Base-by-base conservation (phyloP, 2,113 vertebrate genomes). In the Cricetomys ansorgei region DNA sequence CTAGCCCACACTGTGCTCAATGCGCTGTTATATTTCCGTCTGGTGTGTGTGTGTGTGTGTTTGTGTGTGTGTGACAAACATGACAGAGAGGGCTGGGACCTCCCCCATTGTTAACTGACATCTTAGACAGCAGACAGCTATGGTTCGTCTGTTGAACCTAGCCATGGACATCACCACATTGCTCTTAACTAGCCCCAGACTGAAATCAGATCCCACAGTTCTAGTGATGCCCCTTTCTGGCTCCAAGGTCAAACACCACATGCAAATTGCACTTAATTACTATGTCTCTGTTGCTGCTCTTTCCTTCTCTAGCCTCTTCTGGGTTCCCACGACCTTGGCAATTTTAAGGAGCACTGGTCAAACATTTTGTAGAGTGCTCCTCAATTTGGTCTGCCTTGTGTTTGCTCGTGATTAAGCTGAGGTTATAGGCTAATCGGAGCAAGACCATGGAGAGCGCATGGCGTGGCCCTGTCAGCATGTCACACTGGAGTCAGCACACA, bases 401-500 rank as follows among this genome's bases (percentile, higher is more conserved):
- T 77, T 65, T 84, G 81, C 83, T 79, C 62, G 37, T 3, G 31
- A 89, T 85, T 55, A 59, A 50, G 77, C 40, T 21, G 70, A 65
- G n/a, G 72, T 53, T 31, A 37, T 75, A 64, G 55, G 77, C 59
- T 79, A 67, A 80, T 45, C 40, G 55, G 48, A 73, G 37, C 21
- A 75, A 76, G 45, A 45, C 7, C 2, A 13, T 23, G 8, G 55
- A 76, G 45, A 40, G 45, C 64, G 50, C 19, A 34, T 0, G 75
- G 48, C 0, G 1, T 17, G 15, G 23, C 19, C 8, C 3, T 37
- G 27, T 84, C 27, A 29, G 6, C 7, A 29, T 37, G 34, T 15
- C 19, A 25, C 1, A 11, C 17, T n/a, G 1, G 57, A 80, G 37
- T 2, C 16, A 9, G 3, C 21, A 37, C n/a, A 34, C 37, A 0